phyloP scores from a whole-genome alignment of 2,888 invertebrate genomes.

The Trichogramma dendrolimi region DNA sequence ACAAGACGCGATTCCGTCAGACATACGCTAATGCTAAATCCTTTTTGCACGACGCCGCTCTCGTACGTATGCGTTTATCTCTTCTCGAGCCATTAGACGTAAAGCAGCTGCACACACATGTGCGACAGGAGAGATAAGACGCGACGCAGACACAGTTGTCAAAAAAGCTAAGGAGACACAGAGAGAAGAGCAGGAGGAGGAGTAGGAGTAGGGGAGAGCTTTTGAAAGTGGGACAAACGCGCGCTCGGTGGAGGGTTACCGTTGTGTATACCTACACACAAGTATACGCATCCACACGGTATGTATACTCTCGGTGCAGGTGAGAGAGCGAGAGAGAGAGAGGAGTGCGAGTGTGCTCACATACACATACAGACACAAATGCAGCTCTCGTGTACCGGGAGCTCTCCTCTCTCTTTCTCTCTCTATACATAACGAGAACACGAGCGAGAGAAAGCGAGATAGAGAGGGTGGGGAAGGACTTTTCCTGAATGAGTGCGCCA shows the following conservation, averaged over 20 bases:
- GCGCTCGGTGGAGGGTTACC: neutral
- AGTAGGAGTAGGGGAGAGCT: neutral
- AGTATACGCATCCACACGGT: too few relatives aligned
- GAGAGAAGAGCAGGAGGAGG: neutral
- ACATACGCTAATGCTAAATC: too few relatives aligned
- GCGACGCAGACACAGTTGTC: neutral
- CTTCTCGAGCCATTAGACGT: neutral
- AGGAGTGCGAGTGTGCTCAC: neutral
- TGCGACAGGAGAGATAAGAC: neutral
- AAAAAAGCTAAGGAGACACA: neutral
- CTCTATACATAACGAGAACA: too few relatives aligned
- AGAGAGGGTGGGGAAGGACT: constrained; percentile 4
- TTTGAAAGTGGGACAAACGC: constrained; percentile 7
- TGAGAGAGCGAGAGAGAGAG: neutral
- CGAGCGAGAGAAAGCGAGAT: neutral
- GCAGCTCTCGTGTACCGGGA: too few relatives aligned
- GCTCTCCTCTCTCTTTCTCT: too few relatives aligned
- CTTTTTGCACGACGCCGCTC: too few relatives aligned
- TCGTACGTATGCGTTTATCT: too few relatives aligned
- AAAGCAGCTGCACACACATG: neutral
- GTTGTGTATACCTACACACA: too few relatives aligned
- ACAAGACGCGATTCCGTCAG: too few relatives aligned
- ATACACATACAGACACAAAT: too few relatives aligned
- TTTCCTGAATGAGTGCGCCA: constrained; percentile 16
- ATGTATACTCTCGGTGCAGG: neutral